Base-by-base conservation (phyloP, 2,888 invertebrate genomes). In the Acheta domesticus region DNA sequence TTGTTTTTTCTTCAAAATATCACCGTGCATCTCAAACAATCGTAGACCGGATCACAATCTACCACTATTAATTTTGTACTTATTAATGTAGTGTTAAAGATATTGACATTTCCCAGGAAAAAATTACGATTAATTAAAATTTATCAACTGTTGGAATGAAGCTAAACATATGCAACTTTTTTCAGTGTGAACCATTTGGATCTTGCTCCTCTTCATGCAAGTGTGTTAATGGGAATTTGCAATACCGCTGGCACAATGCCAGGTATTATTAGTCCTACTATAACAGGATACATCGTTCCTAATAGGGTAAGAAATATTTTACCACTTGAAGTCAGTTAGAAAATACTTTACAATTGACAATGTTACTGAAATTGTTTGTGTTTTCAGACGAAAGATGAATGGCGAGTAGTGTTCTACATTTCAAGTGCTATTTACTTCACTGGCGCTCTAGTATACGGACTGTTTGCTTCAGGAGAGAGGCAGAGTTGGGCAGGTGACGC, bases 191-290 rank as follows among this genome's bases (percentile, higher is more conserved):
- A 90, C 83, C 96, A 96, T 86, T 87, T 97, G 85, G 97, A 97
- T 86, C 92, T 97, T 79, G 97, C 96, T 0, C 96, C 97, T 0
- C 94, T 94, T 81, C 96, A 94, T 88, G 96, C 97, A 14, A 94
- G 96, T 85, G 92, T 97, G 0, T 87, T 97, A 79, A 96, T 97
- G 96, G 97, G 96, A 0, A 88, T 97, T 19, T 94, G 96, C 14
- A 97, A 97, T 87, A 96, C 96, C 0, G 88, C 97, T 82, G 97
- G 95, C 0, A 96, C 97, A 0, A 87, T 97, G 79, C 96, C 97
- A 1, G 97, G 97, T 48, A 96, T 97, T 84, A 88, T 97, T 19
- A 95, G 95, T 85, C 97, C 97, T 0, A 89, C 93, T 16, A 87
- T 96, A 0, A 94, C 94, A 0, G 96, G 96, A 12, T 90, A 91